Evolutionary conservation across 2,888 invertebrate species (phyloP).

Genomic region (Dastarcus helophoroides): DNA sequence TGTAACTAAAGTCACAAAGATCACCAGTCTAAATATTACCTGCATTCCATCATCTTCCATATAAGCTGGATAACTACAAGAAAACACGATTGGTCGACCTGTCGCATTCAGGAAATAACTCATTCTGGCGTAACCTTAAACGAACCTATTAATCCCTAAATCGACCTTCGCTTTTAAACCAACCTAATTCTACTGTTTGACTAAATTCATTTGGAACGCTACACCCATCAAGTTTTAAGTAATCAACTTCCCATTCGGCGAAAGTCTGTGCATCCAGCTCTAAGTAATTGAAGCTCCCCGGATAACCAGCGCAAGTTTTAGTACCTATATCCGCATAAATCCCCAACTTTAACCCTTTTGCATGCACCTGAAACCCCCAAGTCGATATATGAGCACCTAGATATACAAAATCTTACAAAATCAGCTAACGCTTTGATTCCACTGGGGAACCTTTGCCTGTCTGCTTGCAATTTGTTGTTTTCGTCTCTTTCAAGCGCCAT

Average conservation of each 20-base stretch:
- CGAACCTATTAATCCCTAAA: too few species aligned
- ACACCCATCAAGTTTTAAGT: constrained; percentile 75
- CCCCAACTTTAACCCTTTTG: constrained; percentile 63
- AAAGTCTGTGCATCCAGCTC: constrained; percentile 60
- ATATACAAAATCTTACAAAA: constrained; percentile 38
- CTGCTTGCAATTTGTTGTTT: constrained; percentile 40
- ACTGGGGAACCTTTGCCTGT: constrained; percentile 46
- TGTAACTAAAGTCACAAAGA: too few species aligned
- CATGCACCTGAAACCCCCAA: constrained; percentile 52
- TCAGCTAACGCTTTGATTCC: constrained; percentile 48
- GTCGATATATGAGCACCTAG: background rate
- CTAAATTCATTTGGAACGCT: constrained; percentile 53
- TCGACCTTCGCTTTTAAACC: too few species aligned
- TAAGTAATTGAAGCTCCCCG: constrained; percentile 57
- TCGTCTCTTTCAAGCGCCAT: constrained; percentile 39
- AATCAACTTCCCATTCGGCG: constrained; percentile 71
- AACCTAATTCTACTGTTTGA: constrained; percentile 39
- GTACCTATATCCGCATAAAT: constrained; percentile 74
- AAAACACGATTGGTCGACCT: constrained; percentile 66
- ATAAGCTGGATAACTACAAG: constrained; percentile 80
- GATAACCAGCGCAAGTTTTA: constrained; percentile 66
- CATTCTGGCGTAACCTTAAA: constrained; percentile 60
- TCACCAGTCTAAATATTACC: too few species aligned
- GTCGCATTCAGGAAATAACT: constrained; percentile 57
- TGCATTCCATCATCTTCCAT: constrained; percentile 44